These are phyloP conservation scores for Danaus plexippus DNA, from an alignment of 1,140 invertebrate species.

Conservation along the genomic window DNA sequence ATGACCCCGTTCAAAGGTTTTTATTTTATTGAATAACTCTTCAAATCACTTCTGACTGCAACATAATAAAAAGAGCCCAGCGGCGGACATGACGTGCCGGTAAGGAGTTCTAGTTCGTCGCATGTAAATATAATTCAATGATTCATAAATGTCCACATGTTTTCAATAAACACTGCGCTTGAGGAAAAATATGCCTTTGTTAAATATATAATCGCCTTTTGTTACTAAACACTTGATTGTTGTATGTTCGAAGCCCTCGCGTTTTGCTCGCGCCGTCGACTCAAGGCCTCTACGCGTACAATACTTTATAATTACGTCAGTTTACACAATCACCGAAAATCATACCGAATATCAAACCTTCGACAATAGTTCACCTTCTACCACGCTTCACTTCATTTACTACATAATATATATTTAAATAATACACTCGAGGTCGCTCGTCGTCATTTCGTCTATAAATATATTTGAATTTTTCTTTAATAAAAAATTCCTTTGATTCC, in stretches of 20 bases:
- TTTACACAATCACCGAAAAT: slow-evolving; percentile 23
- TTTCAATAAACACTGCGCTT: slow-evolving; percentile 7
- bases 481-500: too few relatives aligned
- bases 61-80: too few relatives aligned
- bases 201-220: slow-evolving; percentile 34
- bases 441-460: too few relatives aligned
- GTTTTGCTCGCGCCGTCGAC: slow-evolving; percentile 11
- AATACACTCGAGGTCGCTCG: too few relatives aligned
- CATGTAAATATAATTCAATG: too few relatives aligned
- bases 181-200: slow-evolving; percentile 27
- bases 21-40: too few relatives aligned
- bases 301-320: slow-evolving; percentile 19
- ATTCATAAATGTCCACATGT: not conserved
- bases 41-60: too few relatives aligned
- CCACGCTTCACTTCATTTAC: slow-evolving; percentile 18
- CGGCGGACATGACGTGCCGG: too few relatives aligned
- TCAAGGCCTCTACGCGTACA: slow-evolving; percentile 17
- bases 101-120: too few relatives aligned
- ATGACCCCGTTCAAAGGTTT: too few relatives aligned
- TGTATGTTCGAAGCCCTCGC: not conserved
- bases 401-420: too few relatives aligned
- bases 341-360: slow-evolving; percentile 5
- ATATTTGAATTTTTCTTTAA: too few relatives aligned
- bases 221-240: slow-evolving; percentile 28
- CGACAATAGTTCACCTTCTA: slow-evolving; percentile 11